These are phyloP conservation scores for Rapana venosa DNA, from an alignment of 2,888 invertebrate genomes.

Conservation along the genomic window DNA sequence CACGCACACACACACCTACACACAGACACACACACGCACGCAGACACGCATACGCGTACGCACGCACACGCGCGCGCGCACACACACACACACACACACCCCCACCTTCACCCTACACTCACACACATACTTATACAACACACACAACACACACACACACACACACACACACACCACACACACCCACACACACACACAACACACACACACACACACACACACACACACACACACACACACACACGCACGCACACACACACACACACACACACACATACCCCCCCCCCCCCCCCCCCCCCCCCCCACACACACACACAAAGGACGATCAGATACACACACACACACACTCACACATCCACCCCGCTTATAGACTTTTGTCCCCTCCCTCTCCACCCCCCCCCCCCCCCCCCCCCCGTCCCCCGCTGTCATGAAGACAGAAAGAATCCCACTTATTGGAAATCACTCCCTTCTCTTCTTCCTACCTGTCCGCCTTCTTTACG, in stretches of 20 bases:
- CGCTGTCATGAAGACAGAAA: no score
- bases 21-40: not conserved
- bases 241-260: not conserved
- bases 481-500: no score
- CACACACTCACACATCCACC: not conserved
- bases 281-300: not conserved
- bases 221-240: not conserved
- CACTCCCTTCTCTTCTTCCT: no score
- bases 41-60: not conserved
- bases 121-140: no score
- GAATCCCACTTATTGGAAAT: no score
- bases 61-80: not conserved
- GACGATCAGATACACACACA: not conserved
- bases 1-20: not conserved
- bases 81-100: not conserved
- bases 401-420: not conserved
- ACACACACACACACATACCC: conserved; percentile 27
- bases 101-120: not conserved
- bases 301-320: not conserved
- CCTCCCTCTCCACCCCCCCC: not conserved
- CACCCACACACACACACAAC: not conserved
- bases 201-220: not conserved
- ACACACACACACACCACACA: not conserved
- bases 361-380: not conserved
- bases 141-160: not conserved